Percentiles rank a stretch among this genome's conserved stretches.
phyloP scores from a whole-genome alignment of 1,140 invertebrate genomes.

The Apis laboriosa region DNA sequence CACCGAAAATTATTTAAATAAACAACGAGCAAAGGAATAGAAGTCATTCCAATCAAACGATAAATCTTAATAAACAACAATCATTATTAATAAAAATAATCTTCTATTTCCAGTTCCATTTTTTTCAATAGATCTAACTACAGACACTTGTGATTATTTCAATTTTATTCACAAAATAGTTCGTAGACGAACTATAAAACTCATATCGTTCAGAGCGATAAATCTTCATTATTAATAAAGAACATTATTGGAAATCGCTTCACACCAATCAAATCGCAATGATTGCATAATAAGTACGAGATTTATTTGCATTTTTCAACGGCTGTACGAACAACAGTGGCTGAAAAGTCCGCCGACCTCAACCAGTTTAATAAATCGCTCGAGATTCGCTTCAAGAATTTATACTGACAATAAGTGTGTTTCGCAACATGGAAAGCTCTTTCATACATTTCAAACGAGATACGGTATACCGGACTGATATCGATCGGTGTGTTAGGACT shows the following conservation, averaged over 20 bases:
- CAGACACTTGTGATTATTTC: not conserved
- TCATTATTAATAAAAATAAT: too few relatives aligned
- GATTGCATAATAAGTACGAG: not conserved
- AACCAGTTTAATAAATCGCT: slow-evolving; percentile 3
- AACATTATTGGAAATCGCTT: slow-evolving; percentile 11
- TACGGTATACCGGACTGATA: not conserved
- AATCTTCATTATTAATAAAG: slow-evolving; percentile 9
- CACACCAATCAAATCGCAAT: too few relatives aligned
- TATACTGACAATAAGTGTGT: not conserved
- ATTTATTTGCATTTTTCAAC: slow-evolving; percentile 3
- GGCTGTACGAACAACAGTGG: too few relatives aligned
- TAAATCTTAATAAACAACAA: too few relatives aligned
- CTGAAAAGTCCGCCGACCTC: slow-evolving; percentile 1
- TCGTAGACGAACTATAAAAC: not conserved
- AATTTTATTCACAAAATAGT: not conserved
- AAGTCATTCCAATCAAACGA: too few relatives aligned
- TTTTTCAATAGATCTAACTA: too few relatives aligned
- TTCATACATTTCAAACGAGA: not conserved
- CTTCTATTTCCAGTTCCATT: too few relatives aligned
- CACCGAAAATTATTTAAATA: not conserved
- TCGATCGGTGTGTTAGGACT: not conserved
- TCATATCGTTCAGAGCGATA: not conserved
- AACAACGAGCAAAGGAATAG: too few relatives aligned
- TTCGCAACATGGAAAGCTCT: slow-evolving; percentile 5
- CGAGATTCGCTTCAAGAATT: slow-evolving; percentile 12